phyloP scores from a whole-genome alignment of 2,888 invertebrate species.

The Pharmacophagus antenor region DNA sequence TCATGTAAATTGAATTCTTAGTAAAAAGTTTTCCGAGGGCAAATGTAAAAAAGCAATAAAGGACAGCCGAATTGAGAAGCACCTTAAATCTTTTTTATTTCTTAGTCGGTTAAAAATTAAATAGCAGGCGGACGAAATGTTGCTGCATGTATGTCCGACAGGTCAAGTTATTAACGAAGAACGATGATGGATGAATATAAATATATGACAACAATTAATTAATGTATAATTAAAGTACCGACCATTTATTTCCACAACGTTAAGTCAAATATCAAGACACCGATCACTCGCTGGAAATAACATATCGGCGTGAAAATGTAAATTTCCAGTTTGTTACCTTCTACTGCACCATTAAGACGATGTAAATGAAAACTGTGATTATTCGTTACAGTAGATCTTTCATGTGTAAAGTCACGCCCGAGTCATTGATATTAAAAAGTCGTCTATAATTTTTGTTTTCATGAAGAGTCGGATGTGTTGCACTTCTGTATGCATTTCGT shows the following conservation, averaged over 20 bases:
- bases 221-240: conserved; percentile 27
- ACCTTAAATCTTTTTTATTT: too few species aligned
- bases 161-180: conserved; percentile 29
- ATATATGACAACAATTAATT: conserved; percentile 32
- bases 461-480: conserved; percentile 36
- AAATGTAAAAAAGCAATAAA: too few species aligned
- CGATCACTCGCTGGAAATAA: conserved; percentile 19
- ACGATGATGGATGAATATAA: conserved; percentile 33
- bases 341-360: conserved; percentile 31
- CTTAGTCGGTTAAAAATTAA: too few species aligned
- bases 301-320: conserved; percentile 29
- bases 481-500: conserved; percentile 30
- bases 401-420: conserved; percentile 2
- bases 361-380: conserved; percentile 23
- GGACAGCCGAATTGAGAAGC: too few species aligned
- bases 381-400: conserved; percentile 8
- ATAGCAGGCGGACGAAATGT: conserved; percentile 17
- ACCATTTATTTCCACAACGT: conserved; percentile 21
- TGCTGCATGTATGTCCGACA: conserved; percentile 21
- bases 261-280: conserved; percentile 22
- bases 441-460: too few species aligned
- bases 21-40: too few species aligned
- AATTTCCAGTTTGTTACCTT: conserved; percentile 31
- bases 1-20: too few species aligned
- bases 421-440: conserved; percentile 49